Evolutionary conservation across 2,888 invertebrate genomes (phyloP), one percentile per base, ranked within the genome.

Genomic region (Nomada goodeniana): DNA sequence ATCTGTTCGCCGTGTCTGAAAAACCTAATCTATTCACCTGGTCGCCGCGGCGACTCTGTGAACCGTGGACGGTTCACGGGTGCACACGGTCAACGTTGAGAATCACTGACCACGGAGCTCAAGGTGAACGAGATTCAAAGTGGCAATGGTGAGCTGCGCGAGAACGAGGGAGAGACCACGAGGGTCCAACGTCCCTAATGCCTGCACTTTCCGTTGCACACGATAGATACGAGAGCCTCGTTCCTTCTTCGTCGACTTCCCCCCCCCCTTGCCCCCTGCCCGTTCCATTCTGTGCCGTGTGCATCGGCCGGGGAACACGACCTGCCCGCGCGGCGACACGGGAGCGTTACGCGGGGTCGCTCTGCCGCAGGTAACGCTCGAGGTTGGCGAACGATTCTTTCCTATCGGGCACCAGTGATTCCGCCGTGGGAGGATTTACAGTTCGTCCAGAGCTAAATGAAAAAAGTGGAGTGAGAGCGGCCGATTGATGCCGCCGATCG

Each of bases 111-210:
- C 63, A 63, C 80, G 82, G 91, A 91, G 90, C 92, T 93, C 93
- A 93, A 93, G 93, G 93, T 93, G 92, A 93, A 92, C 93, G 91
- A 92, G 93, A 92, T 93, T 92, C 90, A 89, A 91, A 91, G 91
- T 90, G 91, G 91, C 92, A 90, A 91, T 91, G 90, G 90, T 89
- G 89, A 88, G 87, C 80, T 76, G 85, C 69, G 75, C 72, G 82
- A 82, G 60, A 18, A 70, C 59, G 59, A 82, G 85, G 80, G 81
- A 88, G 86, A 84, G 68, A 71, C 80, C 75, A 75, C 82, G 81
- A 88, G 88, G 88, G 86, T 83, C 83, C 80, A 80, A 78, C 77
- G 90, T 88, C 90, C 90, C 91, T 91, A 90, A 91, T 91, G 88
- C 87, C 88, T 85, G 84, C 84, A 77, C 85, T 80, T 78, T 87